phyloP scores from a whole-genome alignment of 1,140 invertebrate species.

The Muscidifurax raptorellus region DNA sequence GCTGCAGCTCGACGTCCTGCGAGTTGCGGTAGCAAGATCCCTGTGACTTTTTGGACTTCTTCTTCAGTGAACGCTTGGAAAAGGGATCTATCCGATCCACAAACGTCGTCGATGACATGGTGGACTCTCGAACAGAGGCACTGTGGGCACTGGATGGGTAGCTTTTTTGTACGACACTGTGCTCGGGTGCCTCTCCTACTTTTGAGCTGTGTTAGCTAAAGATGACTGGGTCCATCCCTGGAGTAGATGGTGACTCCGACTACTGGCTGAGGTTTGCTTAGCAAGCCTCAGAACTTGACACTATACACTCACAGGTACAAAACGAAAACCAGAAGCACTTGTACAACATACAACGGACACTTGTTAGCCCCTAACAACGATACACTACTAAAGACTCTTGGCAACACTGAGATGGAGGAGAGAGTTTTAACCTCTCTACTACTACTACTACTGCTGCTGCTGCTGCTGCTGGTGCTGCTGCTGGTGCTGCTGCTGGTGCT shows the following conservation, averaged over 20 bases:
- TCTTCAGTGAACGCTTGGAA: constrained; percentile 92
- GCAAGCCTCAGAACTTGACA: constrained; percentile 20
- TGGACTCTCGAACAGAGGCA: constrained; percentile 61
- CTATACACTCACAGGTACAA: constrained; percentile 35
- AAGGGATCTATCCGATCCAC: constrained; percentile 97
- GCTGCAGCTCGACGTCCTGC: constrained; percentile 91
- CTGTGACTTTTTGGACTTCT: constrained; percentile 94
- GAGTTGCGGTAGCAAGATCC: constrained; percentile 92
- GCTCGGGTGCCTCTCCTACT: constrained; percentile 51
- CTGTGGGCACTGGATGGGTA: constrained; percentile 57
- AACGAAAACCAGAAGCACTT: constrained; percentile 42
- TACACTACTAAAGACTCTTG: constrained; percentile 38
- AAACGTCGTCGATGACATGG: constrained; percentile 88
- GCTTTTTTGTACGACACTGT: constrained; percentile 51
- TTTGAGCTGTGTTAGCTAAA: constrained; percentile 56
- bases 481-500: neutral
- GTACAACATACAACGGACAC: constrained; percentile 45
- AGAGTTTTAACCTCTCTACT: constrained; percentile 24
- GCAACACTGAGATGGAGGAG: constrained; percentile 4
- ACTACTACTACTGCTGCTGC: too few species aligned
- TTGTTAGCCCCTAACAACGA: constrained; percentile 22
- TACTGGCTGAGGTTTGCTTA: constrained; percentile 11
- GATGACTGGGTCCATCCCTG: constrained; percentile 43
- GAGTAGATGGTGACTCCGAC: constrained; percentile 23
- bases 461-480: neutral